Evolutionary conservation across 2,888 invertebrate species (phyloP), one percentile per base, ranked within the genome.

Genomic region (Leuctra nigra): DNA sequence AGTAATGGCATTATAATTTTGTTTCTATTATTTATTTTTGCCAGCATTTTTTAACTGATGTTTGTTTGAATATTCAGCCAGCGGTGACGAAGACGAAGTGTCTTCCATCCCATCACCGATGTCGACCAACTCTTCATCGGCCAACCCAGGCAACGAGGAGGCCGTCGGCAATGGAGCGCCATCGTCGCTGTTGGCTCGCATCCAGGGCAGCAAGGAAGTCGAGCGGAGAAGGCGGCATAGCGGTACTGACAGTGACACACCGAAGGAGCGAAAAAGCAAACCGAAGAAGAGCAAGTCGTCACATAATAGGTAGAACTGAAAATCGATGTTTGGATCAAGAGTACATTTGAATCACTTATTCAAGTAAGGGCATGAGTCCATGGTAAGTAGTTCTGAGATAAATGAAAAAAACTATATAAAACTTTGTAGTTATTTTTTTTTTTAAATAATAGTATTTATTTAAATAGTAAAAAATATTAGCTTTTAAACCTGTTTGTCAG

Each of bases 61-160:
- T n/a, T n/a, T 14, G 57, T 53, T 50, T 55, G 54, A n/a, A 46
- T 41, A 52, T 58, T 24, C 55, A 60, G 44, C 11, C 33, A 54
- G 54, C 23, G 68, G 66, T 16, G 68, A 70, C 6, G 68, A 67
- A n/a, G 69, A 68, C 39, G 68, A 70, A n/a, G 64, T 69, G 9
- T 66, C 65, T 3, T 69, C 69, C 0, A 61, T 69, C 22, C 68
- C 71, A 0, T 70, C 72, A 7, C 69, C 71, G 2, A 62, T 65
- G 2, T 61, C 61, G 14, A 56, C 59, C 7, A 61, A 59, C 14
- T 65, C 67, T 16, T 54, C 64, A 0, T 66, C 66, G 23, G 57
- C 62, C 0, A 52, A 47, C 16, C 59, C 59, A 7, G 61, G 60
- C 20, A 65, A 66, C 16, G 54, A 64, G 0, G 66, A 66, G 23